Evolutionary conservation across 1,140 invertebrate species (phyloP).

Genomic region (Aphelenchoides besseyi): DNA sequence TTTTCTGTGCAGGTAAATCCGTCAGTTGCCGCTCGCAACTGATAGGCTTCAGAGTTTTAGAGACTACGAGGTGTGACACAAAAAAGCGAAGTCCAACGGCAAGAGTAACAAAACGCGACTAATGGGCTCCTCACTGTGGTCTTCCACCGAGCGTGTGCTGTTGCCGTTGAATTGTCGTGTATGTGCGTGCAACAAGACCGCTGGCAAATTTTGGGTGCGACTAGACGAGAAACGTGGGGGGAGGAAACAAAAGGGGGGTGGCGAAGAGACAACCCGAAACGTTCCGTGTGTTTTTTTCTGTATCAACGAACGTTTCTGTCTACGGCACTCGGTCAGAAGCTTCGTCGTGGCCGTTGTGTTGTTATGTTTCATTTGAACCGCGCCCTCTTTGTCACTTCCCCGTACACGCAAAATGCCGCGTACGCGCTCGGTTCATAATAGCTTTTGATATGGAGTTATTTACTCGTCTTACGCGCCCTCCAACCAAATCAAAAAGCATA

Average conservation of each 20-base stretch:
- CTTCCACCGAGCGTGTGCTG: background rate
- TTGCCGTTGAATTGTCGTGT: background rate
- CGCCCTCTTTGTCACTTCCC: background rate
- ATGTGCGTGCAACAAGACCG: background rate
- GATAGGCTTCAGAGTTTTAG: background rate
- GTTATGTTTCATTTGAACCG: background rate
- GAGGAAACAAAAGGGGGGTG: background rate
- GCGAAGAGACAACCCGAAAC: background rate
- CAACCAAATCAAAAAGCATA: background rate
- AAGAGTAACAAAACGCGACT: slow-evolving; percentile 3
- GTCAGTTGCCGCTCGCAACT: background rate
- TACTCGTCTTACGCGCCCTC: background rate
- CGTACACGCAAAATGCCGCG: background rate
- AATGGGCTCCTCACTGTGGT: too few species aligned
- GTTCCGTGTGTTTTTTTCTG: background rate
- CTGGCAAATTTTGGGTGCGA: background rate
- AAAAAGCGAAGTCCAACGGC: background rate
- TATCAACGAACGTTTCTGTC: slow-evolving; percentile 1
- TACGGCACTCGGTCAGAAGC: background rate
- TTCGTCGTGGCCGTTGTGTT: background rate
- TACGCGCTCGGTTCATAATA: background rate
- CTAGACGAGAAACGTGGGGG: background rate
- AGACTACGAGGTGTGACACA: background rate
- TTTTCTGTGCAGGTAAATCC: background rate
- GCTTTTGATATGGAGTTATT: background rate